Evolutionary conservation across 2,113 vertebrate species (phyloP), one percentile per base, ranked within the genome.

Genomic region (Leptobrachium leishanense): DNA sequence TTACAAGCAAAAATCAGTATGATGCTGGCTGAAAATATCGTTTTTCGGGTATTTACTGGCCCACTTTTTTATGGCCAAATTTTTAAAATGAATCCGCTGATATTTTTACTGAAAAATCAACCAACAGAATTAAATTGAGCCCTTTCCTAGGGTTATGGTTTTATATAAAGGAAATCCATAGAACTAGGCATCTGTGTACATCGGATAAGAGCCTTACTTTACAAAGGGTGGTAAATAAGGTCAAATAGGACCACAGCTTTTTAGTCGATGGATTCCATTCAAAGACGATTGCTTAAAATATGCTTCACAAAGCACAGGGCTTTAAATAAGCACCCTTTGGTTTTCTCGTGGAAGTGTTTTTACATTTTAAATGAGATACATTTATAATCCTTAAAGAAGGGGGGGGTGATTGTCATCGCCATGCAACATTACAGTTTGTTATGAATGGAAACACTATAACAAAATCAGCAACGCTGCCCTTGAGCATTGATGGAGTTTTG

Each of bases 361-460:
- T 63, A 43, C 68, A 20, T 31, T 54, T 77, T 77, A 63, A 70
- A 77, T 70, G 76, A 71, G 71, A 43, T 43, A 50, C 76, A 70
- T 77, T 77, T 53, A 77, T 77, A 77, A 77, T 77, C 59, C 76
- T 63, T 77, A 77, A 77, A 69, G 68, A 59, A 70, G 54, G 59
- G 50, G 70, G 70, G 70, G 70, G 46, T 70, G 53, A 70, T 63
- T 77, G 67, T 77, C 68, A 77, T 77, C 76, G 10, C 76, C 42
- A 11, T n/a, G 55, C 76, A 41, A 31, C 68, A 66, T 40, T 63
- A 77, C 54, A 77, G 68, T 41, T 62, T 77, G 76, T 70, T 70
- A 77, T 77, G 76, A 77, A 77, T 77, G 67, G 67, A 77, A 70
- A 77, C 55, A 44, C 57, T 77, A 67, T 70, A 77, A 70, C 76